A percentile compares a stretch with the other conserved stretches of the same genome.
phyloP scores from a whole-genome alignment of 1,140 invertebrate genomes.

The Aphis gossypii region DNA sequence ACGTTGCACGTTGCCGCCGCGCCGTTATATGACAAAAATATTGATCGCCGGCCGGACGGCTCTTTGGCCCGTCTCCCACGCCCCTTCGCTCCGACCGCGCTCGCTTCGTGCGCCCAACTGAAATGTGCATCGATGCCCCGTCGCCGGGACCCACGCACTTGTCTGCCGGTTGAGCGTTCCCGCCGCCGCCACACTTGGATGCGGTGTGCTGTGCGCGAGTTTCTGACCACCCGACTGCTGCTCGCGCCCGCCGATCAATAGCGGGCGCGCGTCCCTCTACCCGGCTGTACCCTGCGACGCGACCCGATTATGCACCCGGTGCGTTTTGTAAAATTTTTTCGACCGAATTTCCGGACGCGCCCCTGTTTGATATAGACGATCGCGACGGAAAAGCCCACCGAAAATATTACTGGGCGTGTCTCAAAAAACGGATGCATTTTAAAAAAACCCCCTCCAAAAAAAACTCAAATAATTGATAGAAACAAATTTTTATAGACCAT shows the following conservation, averaged over 20 bases:
- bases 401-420: neutral
- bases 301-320: neutral
- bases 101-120: neutral
- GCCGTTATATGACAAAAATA: slow-evolving; percentile 21
- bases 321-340: neutral
- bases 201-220: slow-evolving; percentile 22
- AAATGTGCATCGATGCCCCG: slow-evolving; percentile 37
- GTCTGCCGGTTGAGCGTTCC: slow-evolving; percentile 55
- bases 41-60: slow-evolving; percentile 55
- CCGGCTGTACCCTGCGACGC: neutral
- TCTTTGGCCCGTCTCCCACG: slow-evolving; percentile 14
- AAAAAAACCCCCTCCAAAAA: no score
- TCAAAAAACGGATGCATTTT: no score
- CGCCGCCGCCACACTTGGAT: neutral
- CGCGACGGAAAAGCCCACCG: no score
- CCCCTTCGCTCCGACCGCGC: neutral
- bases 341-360: neutral
- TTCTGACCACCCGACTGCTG: neutral
- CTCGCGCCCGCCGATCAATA: slow-evolving; percentile 44
- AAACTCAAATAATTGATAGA: no score
- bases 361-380: neutral
- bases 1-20: neutral
- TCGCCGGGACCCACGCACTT: slow-evolving; percentile 52
- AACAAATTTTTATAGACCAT: no score
- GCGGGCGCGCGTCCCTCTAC: neutral